Evolutionary conservation across 2,888 invertebrate genomes (phyloP), one percentile per base, ranked within the genome.

Genomic region (Sepiola atlantica): DNA sequence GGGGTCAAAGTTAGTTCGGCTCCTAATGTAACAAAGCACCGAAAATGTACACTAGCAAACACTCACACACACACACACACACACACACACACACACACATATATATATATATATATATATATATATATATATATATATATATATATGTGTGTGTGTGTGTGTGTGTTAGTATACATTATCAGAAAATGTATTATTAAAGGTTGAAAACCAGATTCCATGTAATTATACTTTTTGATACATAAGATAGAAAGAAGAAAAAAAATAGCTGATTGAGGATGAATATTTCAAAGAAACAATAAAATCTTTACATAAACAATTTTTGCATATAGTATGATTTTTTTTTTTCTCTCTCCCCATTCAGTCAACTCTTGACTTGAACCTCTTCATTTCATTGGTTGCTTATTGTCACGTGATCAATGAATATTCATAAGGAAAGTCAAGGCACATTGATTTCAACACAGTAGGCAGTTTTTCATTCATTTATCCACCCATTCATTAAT

Each of bases 371-470:
- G n/a, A 77, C 77, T 16, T n/a, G 45, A 77, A 77, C n/a, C n/a
- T 77, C 77, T 77, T 77, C n/a, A 77, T 77, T 77, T 77, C n/a
- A 77, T 77, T 77, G 77, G 77, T 77, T 77, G 77, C 20, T n/a
- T n/a, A 77, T 77, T n/a, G n/a, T 77, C 77, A 77, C n/a, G 77
- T 77, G 77, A 77, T 77, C n/a, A 77, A 77, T 77, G n/a, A 77
- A 77, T 77, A 77, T 77, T 77, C 77, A 77, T 77, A 77, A n/a
- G 77, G n/a, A 10, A 45, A 77, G 77, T 77, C 77, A 77, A 77
- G 77, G 77, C 77, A 77, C 77, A 77, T 77, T 77, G 77, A 77
- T 77, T 77, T 77, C 77, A n/a, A 77, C n/a, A 16, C 77, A 77
- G 77, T n/a, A n/a, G 28, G 61, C 61, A 28, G 28, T 61, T 61